These are phyloP conservation scores for Enteromius viviparus DNA, from an alignment of 2,797 vertebrate species.

Conservation along the genomic window DNA sequence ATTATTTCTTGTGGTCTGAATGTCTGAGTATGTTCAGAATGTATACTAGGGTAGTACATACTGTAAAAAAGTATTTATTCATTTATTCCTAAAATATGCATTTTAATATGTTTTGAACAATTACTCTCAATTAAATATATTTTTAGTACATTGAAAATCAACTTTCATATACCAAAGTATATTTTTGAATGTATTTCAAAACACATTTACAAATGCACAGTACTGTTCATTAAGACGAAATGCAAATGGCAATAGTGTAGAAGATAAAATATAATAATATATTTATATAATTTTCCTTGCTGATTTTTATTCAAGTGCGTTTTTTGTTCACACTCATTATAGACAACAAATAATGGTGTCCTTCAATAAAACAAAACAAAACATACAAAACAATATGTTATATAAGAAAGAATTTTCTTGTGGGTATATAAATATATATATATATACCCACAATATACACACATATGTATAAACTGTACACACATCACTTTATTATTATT, in stretches of 20 bases:
- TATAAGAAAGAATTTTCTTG: not conserved
- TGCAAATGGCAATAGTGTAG: not conserved
- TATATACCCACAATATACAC: too few relatives aligned
- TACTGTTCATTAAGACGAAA: not conserved
- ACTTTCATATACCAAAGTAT: not conserved
- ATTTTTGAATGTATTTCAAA: not conserved
- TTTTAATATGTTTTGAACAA: not conserved
- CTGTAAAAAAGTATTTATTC: not conserved
- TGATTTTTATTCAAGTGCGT: not conserved
- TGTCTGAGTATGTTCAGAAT: constrained; percentile 31
- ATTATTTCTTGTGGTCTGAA: constrained; percentile 39
- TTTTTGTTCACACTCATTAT: not conserved
- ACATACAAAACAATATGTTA: not conserved
- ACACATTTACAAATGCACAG: not conserved
- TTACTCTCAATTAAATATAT: not conserved
- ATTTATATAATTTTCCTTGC: not conserved
- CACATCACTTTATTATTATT: too few relatives aligned
- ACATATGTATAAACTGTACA: too few relatives aligned
- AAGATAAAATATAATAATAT: not conserved
- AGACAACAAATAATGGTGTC: not conserved
- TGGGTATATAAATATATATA: too few relatives aligned
- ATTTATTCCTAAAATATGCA: not conserved
- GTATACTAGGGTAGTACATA: not conserved
- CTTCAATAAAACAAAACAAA: not conserved
- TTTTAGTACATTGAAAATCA: not conserved